phyloP scores from a whole-genome alignment of 2,888 invertebrate species.

The Chrysina gloriosa region DNA sequence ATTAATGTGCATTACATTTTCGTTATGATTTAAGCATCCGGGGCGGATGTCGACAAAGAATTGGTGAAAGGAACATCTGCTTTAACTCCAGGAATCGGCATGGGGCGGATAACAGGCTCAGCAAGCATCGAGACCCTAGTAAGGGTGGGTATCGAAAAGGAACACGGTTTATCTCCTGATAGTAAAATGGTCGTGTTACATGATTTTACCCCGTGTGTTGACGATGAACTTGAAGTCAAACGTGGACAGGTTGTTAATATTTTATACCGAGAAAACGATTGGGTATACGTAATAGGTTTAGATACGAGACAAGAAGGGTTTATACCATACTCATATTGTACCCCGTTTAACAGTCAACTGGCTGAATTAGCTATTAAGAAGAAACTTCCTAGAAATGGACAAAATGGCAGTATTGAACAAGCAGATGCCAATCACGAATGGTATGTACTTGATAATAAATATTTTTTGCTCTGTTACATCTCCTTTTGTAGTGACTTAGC shows the following conservation, averaged over 20 bases:
- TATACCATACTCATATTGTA: constrained; percentile 94
- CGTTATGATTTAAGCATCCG: constrained; percentile 70
- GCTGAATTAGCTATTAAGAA: constrained; percentile 88
- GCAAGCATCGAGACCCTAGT: constrained; percentile 93
- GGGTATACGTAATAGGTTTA: constrained; percentile 95
- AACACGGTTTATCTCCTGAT: constrained; percentile 90
- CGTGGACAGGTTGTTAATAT: constrained; percentile 93
- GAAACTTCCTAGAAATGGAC: constrained; percentile 81
- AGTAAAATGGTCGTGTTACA: constrained; percentile 95
- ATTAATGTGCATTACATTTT: constrained; percentile 34
- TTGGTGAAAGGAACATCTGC: constrained; percentile 74
- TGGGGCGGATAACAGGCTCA: constrained; percentile 94
- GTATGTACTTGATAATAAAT: constrained; percentile 51
- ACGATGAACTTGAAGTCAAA: constrained; percentile 91
- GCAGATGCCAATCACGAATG: constrained; percentile 72
- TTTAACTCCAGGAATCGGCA: constrained; percentile 83
- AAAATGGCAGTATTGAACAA: constrained; percentile 68
- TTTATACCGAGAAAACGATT: constrained; percentile 94
- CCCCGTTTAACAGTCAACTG: constrained; percentile 82
- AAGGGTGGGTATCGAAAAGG: constrained; percentile 91
- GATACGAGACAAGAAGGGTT: constrained; percentile 93
- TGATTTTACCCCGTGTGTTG: constrained; percentile 94
- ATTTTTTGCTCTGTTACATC: background rate
- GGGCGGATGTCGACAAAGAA: constrained; percentile 84
- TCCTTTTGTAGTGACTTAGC: constrained; percentile 57